A percentile compares a stretch with the other conserved stretches of the same genome.
These are phyloP conservation scores for Anoplius nigerrimus DNA, from an alignment of 2,888 invertebrate species.

Conservation along the genomic window DNA sequence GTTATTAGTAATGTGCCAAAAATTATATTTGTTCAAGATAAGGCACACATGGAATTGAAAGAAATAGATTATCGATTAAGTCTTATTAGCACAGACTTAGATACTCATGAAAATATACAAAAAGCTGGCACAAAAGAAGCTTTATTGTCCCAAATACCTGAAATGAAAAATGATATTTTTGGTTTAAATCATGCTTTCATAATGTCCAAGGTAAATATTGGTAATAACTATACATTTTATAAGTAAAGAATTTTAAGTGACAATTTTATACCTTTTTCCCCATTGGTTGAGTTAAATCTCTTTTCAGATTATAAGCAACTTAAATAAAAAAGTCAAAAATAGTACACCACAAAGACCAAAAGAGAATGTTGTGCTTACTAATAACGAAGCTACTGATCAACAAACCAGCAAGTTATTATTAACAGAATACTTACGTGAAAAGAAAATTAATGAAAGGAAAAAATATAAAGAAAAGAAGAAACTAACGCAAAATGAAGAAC, in stretches of 20 bases:
- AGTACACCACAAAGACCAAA: constrained; percentile 9
- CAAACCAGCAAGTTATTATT: constrained; percentile 77
- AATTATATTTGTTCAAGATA: constrained; percentile 85
- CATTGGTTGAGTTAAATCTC: not conserved
- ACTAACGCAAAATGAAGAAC: constrained; percentile 50
- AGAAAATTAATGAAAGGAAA: constrained; percentile 73
- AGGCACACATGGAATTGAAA: constrained; percentile 76
- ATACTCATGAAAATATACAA: too few relatives aligned
- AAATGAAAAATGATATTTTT: constrained; percentile 84
- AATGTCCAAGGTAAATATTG: constrained; percentile 75
- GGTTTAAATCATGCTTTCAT: constrained; percentile 83
- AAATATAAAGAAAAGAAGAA: constrained; percentile 50
- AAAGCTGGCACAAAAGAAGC: not conserved
- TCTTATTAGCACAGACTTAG: constrained; percentile 16
- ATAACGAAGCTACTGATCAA: constrained; percentile 32
- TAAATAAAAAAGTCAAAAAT: constrained; percentile 40
- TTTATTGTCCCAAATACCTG: constrained; percentile 75
- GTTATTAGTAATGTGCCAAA: constrained; percentile 86
- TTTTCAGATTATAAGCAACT: constrained; percentile 63
- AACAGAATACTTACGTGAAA: constrained; percentile 77
- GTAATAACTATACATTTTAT: not conserved
- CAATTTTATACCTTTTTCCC: too few relatives aligned
- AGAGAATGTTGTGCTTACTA: not conserved
- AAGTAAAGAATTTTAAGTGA: not conserved
- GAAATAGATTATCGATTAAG: constrained; percentile 76